These are phyloP conservation scores for Peromyscus californicus DNA, from an alignment of 2,113 vertebrate species.

Conservation along the genomic window DNA sequence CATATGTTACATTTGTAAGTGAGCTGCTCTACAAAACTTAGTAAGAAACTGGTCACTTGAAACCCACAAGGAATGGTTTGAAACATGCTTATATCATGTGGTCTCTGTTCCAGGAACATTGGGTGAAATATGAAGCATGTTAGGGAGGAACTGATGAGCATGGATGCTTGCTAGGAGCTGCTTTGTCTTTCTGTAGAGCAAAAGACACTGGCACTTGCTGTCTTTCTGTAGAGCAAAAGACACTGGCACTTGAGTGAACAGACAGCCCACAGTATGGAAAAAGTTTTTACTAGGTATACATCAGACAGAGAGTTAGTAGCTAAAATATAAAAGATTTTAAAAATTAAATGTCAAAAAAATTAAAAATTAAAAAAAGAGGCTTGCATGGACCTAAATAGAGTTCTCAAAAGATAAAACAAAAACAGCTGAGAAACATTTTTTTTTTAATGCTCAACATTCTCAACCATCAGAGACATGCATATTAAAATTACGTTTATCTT, in stretches of 20 bases:
- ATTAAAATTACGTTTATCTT: neutral
- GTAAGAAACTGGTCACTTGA: neutral
- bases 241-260: neutral
- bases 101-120: neutral
- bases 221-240: neutral
- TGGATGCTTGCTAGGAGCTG: neutral
- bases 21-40: constrained; percentile 3
- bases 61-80: neutral
- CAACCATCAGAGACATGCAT: neutral
- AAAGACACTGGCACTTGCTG: neutral
- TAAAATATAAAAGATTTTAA: neutral
- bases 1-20: neutral
- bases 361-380: neutral
- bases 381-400: neutral
- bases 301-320: neutral
- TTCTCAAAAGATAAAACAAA: neutral
- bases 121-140: neutral
- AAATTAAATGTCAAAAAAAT: neutral
- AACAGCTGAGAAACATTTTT: neutral
- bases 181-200: neutral
- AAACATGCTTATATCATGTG: neutral
- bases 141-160: neutral
- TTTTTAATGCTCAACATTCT: neutral
- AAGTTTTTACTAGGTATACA: neutral
- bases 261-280: neutral